phyloP scores from a whole-genome alignment of 92 coral and sea anemone genomes.

The Montipora capitata region DNA sequence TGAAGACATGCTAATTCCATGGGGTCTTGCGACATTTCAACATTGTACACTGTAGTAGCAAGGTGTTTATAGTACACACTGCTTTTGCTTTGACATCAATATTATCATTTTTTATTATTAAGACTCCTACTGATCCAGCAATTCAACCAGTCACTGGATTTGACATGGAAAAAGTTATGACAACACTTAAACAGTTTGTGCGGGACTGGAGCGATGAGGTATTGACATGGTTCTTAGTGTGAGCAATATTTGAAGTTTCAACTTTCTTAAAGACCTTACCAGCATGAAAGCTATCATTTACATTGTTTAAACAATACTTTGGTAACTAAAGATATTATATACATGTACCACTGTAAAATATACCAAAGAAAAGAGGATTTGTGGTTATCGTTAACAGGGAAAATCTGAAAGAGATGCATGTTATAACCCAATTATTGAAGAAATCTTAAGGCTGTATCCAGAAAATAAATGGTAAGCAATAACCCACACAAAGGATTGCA shows the following conservation, averaged over 20 bases:
- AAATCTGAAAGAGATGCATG: constrained; percentile 89
- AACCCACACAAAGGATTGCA: neutral
- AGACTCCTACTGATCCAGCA: constrained; percentile 47
- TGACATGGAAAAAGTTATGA: constrained; percentile 96
- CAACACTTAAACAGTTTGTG: constrained; percentile 96
- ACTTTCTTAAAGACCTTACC: too few species aligned
- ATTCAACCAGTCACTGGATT: constrained; percentile 78
- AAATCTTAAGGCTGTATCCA: constrained; percentile 87
- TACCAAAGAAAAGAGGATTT: neutral
- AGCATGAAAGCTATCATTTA: too few species aligned
- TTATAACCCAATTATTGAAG: constrained; percentile 92
- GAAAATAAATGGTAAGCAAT: constrained; percentile 57
- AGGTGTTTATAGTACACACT: too few species aligned
- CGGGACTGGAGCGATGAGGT: constrained; percentile 99
- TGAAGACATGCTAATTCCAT: too few species aligned
- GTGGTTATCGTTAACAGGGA: constrained; percentile 60
- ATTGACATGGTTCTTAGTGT: neutral
- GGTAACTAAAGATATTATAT: too few species aligned
- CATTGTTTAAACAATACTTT: too few species aligned
- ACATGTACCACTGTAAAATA: neutral
- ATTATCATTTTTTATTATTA: too few species aligned
- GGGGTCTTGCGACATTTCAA: too few species aligned
- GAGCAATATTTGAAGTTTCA: too few species aligned
- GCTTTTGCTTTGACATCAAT: too few species aligned
- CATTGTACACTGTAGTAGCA: too few species aligned